These are phyloP conservation scores for Nesogale talazaci DNA, from an alignment of 2,113 vertebrate genomes.

Conservation along the genomic window DNA sequence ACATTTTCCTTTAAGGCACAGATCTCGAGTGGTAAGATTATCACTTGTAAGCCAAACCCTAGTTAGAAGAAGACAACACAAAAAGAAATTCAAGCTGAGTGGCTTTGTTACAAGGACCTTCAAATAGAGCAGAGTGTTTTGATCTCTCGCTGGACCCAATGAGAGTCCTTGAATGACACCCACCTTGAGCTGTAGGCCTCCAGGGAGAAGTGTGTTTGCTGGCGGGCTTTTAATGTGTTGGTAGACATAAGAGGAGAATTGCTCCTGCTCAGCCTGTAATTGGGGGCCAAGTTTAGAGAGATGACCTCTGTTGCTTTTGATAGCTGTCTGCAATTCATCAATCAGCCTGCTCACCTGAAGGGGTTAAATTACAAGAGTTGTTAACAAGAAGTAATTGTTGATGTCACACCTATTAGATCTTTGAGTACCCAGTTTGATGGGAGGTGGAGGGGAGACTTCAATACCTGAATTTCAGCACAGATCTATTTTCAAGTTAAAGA, in stretches of 20 bases:
- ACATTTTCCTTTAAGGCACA: constrained; percentile 49
- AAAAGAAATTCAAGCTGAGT: constrained; percentile 53
- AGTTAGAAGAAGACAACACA: constrained; percentile 28
- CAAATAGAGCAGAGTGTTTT: constrained; percentile 2
- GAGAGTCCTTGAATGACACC: constrained; percentile 48
- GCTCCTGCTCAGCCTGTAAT: constrained; percentile 79
- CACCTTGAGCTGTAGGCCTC: constrained; percentile 72
- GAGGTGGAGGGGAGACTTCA: neutral
- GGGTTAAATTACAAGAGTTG: constrained; percentile 75
- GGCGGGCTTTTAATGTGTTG: constrained; percentile 71
- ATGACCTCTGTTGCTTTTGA: constrained; percentile 78
- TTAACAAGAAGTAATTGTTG: constrained; percentile 81
- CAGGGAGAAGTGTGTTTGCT: neutral
- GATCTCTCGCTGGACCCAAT: neutral
- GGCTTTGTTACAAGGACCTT: constrained; percentile 21
- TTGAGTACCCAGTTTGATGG: constrained; percentile 63
- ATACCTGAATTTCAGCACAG: constrained; percentile 50
- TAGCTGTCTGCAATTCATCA: constrained; percentile 81
- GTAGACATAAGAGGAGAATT: constrained; percentile 67
- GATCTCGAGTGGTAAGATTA: constrained; percentile 20
- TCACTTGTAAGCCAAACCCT: neutral
- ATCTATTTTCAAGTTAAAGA: constrained; percentile 18
- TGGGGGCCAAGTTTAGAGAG: constrained; percentile 74
- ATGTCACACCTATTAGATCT: constrained; percentile 82
- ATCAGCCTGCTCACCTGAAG: constrained; percentile 80